Base-by-base conservation (phyloP, 2,113 vertebrate species). In the Salvelinus alpinus region DNA sequence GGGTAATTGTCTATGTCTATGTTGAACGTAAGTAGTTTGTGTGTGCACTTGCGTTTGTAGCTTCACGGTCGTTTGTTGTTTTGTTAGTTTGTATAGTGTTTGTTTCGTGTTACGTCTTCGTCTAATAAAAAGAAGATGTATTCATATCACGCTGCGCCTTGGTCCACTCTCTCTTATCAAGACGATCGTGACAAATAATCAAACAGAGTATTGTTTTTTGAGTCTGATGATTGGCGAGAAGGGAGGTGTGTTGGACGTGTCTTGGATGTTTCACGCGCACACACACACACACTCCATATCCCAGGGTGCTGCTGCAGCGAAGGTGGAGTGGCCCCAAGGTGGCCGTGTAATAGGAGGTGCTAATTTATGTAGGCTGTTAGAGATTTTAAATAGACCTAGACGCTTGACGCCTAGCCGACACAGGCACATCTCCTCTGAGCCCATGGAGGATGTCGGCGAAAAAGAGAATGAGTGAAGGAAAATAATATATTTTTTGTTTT, bases 311-410 rank as follows among this genome's bases (percentile, higher is more conserved):
- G 9, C 38, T 29, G n/a, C 54, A n/a, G 31, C 57, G 22, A 57
- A 73, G 71, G 71, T 73, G 57, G 71, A 72, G 71, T 13, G 57
- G 71, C 57, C 57, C 57, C 62, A 57, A 13, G 27, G 54, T 71
- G 25, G 57, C 60, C 20, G 65, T 76, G 71, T 74, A 74, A 67
- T 48, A 78, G 54, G 57, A 64, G 34, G 34, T 38, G 67, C 70
- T 78, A 72, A 72, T 75, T 48, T 72, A 74, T 78, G 73, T 72
- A 69, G 72, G 69, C 73, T 78, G 72, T 78, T 82, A 75, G 76
- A 72, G 80, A 76, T 76, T 77, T 76, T 76, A 78, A 82, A 82
- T 82, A 77, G 73, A 82, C 73, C 80, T 59, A 66, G 77, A 70
- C 70, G 31, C 60, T 59, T 70, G 77, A 70, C 70, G 47, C 60